Evolutionary conservation across 2,797 vertebrate genomes (phyloP), one percentile per base, ranked within the genome.

Genomic region (Helarctos malayanus): DNA sequence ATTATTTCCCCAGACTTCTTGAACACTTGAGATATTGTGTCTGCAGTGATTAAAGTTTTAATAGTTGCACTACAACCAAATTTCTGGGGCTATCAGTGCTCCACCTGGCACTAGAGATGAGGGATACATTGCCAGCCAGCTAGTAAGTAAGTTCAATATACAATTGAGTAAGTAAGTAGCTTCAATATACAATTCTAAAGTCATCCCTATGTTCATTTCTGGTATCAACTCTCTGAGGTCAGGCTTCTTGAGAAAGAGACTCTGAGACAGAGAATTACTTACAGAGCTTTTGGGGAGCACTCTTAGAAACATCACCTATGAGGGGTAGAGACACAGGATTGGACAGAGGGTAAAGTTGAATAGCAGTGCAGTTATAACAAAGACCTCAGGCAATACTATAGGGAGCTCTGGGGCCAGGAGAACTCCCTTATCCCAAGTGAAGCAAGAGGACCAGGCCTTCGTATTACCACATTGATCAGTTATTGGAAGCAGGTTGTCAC

Each of bases 341-440:
- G 6, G 32, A 25, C 27, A 92, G 16, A 52, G 47, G 5, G 21
- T 82, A 8, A 81, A 61, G 5, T 3, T 63, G n/a, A 95, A 25
- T 14, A 32, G 3, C 18, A 65, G 2, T 15, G 38, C 4, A 45
- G 12, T 81, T 76, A 35, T 9, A 83, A 7, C 3, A 73, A 52
- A 91, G 3, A 1, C 54, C 19, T 79, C 3, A 38, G 3, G 4
- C 56, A 61, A 21, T 25, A 18, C 16, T 14, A 1, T 0, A 9
- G 41, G 23, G 38, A 18, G 2, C n/a, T 80, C 41, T 69, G n/a
- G 4, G 83, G 15, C 5, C 47, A 54, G 54, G 54, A 81, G 41
- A 23, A 15, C 1, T 2, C 35, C 15, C 9, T 83, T 16, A 0
- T 63, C 2, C 18, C 23, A 47, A 5, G 0, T 27, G 2, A 68